Percentiles rank a stretch among this genome's conserved stretches.
phyloP scores from a whole-genome alignment of 2,113 vertebrate genomes.

The Xiphophorus hellerii region DNA sequence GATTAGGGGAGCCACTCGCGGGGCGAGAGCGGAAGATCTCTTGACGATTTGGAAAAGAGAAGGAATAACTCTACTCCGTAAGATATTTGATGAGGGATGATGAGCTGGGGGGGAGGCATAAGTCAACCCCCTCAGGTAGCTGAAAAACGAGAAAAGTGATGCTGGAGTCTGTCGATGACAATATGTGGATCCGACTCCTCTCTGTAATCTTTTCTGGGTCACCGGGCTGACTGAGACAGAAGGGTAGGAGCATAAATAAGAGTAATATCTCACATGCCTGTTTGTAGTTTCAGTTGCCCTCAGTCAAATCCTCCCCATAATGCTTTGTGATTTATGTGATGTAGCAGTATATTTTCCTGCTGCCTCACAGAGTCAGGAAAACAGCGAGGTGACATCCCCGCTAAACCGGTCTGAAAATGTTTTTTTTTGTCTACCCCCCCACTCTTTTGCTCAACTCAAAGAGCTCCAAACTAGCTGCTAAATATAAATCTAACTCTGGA shows the following conservation, averaged over 20 bases:
- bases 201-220: slow-evolving; percentile 63
- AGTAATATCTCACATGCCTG: slow-evolving; percentile 61
- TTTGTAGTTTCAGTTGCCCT: slow-evolving; percentile 63
- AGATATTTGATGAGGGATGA: slow-evolving; percentile 61
- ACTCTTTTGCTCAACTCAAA: slow-evolving; percentile 11
- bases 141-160: slow-evolving; percentile 37
- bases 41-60: slow-evolving; percentile 36
- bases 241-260: slow-evolving; percentile 49
- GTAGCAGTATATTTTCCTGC: slow-evolving; percentile 41
- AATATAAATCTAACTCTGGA: slow-evolving; percentile 39
- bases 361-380: slow-evolving; percentile 42
- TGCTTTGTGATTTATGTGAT: slow-evolving; percentile 56
- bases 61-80: slow-evolving; percentile 36
- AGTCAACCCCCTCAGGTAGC: slow-evolving; percentile 23
- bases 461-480: slow-evolving; percentile 19
- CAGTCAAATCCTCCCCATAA: slow-evolving; percentile 67
- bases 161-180: slow-evolving; percentile 43
- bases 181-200: slow-evolving; percentile 45
- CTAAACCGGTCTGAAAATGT: slow-evolving; percentile 21
- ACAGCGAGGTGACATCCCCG: slow-evolving; percentile 23
- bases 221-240: slow-evolving; percentile 51
- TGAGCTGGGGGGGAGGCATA: slow-evolving; percentile 56
- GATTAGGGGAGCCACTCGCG: slow-evolving; percentile 46
- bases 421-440: background rate
- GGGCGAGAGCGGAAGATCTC: slow-evolving; percentile 42